Evolutionary conservation across 2,888 invertebrate genomes (phyloP).

Genomic region (Drosophila glabriapex): DNA sequence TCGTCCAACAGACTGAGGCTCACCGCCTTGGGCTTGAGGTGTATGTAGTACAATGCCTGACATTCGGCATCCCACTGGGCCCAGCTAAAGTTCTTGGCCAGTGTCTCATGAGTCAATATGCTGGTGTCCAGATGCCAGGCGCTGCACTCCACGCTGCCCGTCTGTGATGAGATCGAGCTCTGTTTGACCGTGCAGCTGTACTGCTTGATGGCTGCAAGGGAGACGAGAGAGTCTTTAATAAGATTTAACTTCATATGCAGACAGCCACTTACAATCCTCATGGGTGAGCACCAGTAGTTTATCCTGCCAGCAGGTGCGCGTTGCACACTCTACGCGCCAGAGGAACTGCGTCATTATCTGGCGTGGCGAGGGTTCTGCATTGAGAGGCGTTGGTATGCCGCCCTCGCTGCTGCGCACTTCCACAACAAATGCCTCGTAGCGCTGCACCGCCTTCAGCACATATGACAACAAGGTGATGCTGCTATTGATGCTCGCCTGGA

Average conservation of each 20-base stretch:
- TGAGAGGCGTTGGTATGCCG: constrained; percentile 49
- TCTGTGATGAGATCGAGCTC: constrained; percentile 58
- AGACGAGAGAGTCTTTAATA: neutral
- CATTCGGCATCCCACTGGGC: constrained; percentile 92
- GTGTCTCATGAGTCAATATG: constrained; percentile 86
- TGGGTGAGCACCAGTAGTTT: constrained; percentile 91
- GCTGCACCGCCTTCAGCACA: constrained; percentile 87
- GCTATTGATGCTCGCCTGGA: constrained; percentile 92
- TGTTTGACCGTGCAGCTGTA: constrained; percentile 84
- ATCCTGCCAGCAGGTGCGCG: constrained; percentile 85
- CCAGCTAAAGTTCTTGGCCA: constrained; percentile 92
- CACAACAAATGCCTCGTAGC: constrained; percentile 89
- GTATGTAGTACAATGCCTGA: constrained; percentile 93
- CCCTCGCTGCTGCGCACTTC: constrained; percentile 85
- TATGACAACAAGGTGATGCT: constrained; percentile 89
- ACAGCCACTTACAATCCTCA: constrained; percentile 89
- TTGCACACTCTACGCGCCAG: constrained; percentile 81
- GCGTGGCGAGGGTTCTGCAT: constrained; percentile 88
- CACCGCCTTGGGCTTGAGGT: constrained; percentile 90
- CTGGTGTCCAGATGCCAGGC: constrained; percentile 87
- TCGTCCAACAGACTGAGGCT: constrained; percentile 88
- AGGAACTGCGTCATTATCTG: constrained; percentile 93
- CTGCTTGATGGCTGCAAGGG: constrained; percentile 68
- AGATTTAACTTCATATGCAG: neutral
- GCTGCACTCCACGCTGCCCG: constrained; percentile 55